Conservation (phyloP, 2,113 vertebrate genomes). For the Microcebus murinus region DNA sequence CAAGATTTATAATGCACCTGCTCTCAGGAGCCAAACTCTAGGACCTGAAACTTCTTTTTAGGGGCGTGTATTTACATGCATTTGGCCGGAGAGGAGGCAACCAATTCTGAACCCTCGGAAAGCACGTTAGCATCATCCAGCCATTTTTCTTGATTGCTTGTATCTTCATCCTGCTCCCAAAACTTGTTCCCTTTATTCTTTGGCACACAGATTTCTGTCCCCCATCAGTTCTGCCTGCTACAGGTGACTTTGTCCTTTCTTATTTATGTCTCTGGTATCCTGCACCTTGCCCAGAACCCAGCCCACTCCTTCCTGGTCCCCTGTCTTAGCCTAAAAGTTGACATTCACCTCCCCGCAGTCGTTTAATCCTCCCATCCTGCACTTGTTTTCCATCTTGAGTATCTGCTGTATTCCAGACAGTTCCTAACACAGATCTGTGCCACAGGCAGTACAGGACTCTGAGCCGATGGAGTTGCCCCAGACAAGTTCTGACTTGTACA, state of each 20-base stretch:
- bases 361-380: neutral
- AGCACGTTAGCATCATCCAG: neutral
- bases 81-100: neutral
- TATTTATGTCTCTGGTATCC: neutral
- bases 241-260: neutral
- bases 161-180: neutral
- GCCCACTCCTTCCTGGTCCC: neutral
- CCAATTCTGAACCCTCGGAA: neutral
- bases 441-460: fast-evolving
- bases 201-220: neutral
- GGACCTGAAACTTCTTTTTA: neutral
- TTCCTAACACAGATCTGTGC: neutral
- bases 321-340: neutral
- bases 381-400: neutral
- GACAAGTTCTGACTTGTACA: neutral
- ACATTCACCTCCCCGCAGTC: neutral
- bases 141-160: neutral
- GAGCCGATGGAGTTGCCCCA: fast-evolving
- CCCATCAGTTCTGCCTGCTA: neutral
- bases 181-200: neutral
- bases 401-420: neutral
- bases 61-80: neutral
- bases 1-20: constrained; percentile 63
- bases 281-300: neutral
- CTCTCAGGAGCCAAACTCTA: constrained; percentile 6